Evolutionary conservation across 2,888 invertebrate genomes (phyloP), one percentile per base, ranked within the genome.

Genomic region (Piscicola geometra): DNA sequence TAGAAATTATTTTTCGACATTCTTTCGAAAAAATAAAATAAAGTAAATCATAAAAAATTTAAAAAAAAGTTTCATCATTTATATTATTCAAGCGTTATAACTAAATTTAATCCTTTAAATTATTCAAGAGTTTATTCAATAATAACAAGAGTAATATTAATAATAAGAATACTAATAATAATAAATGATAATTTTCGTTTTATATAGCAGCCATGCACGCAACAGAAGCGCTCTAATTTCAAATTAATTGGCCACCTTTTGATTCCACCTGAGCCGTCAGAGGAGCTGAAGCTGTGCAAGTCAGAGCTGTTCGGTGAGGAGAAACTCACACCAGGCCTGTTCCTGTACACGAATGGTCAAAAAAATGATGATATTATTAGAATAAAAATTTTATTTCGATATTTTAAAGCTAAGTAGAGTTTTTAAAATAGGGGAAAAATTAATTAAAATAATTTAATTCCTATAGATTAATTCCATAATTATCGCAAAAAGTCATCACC

Each of bases 231-330:
- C 9, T 15, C 50, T 47, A 47, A n/a, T n/a, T n/a, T n/a, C n/a
- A n/a, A n/a, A n/a, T n/a, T n/a, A n/a, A n/a, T n/a, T n/a, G n/a
- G n/a, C n/a, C n/a, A n/a, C 60, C 60, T 56, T 56, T 56, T 56
- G 60, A 56, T 18, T 18, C 60, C n/a, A 15, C n/a, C 12, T 25
- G 25, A 56, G 5, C n/a, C 60, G 9, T 56, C 60, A 21, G 60
- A 56, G 60, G 60, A 21, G n/a, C 60, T 56, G 60, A 56, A 56
- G n/a, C 60, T 56, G n/a, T 56, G 60, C 25, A 56, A 56, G 3
- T 56, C 60, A 21, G 60, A 56, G 5, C 12, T 56, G 21, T 9
- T 25, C n/a, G 5, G 60, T 18, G 60, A 25, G 5, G 60, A 56
- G 3, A 56, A 18, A 56, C 60, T 56, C 60, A 56, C 60, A 18